A percentile compares a stretch with the other conserved stretches of the same genome.
These are phyloP conservation scores for Mus minutoides DNA, from an alignment of 2,797 vertebrate species.

Conservation along the genomic window DNA sequence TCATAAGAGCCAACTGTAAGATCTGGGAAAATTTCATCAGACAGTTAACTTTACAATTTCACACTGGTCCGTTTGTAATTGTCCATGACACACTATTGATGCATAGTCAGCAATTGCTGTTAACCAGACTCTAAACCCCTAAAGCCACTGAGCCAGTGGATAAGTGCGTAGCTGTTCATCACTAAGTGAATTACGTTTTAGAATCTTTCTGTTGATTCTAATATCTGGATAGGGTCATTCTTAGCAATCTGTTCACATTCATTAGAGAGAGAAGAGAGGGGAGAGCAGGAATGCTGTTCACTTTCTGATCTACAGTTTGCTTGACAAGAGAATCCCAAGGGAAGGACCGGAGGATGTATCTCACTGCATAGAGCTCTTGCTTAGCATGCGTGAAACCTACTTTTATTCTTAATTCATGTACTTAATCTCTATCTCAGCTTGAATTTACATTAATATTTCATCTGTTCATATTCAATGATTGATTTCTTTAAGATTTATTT, in stretches of 20 bases:
- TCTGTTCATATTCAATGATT: neutral
- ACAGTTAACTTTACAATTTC: constrained; percentile 17
- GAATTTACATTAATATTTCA: neutral
- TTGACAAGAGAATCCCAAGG: neutral
- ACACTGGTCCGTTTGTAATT: neutral
- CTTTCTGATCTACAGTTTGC: neutral
- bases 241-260: neutral
- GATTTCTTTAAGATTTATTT: neutral
- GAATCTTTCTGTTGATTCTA: neutral
- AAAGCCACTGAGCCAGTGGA: neutral
- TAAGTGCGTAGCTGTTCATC: neutral
- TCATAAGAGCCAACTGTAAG: neutral
- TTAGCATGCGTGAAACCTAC: neutral
- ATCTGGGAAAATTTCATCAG: neutral
- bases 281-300: neutral
- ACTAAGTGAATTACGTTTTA: neutral
- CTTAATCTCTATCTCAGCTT: neutral
- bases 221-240: neutral
- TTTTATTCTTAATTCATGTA: neutral
- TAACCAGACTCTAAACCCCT: neutral
- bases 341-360: neutral
- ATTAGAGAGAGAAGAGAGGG: neutral
- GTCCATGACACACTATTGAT: neutral
- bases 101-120: neutral
- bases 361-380: neutral